Conservation (phyloP, 2,888 invertebrate genomes). For the Lissonota sp. region DNA sequence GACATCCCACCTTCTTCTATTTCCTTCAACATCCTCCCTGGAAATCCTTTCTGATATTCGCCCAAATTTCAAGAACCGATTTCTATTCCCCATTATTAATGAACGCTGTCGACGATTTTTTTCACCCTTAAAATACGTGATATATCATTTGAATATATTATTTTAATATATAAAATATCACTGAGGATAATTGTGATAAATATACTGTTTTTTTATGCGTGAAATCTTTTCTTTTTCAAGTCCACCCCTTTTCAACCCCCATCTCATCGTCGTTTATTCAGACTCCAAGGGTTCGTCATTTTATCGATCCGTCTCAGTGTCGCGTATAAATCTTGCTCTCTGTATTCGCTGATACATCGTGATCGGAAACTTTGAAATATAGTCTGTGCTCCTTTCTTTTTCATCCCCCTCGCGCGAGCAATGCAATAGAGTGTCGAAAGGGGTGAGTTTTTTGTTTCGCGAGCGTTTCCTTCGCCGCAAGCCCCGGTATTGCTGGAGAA, state of each 20-base stretch:
- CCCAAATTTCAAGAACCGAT: conserved; percentile 44
- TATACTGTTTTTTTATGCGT: too few relatives aligned
- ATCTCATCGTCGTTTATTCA: not conserved
- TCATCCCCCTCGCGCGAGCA: not conserved
- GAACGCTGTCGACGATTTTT: not conserved
- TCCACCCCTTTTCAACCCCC: too few relatives aligned
- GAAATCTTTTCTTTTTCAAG: too few relatives aligned
- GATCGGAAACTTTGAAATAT: conserved; percentile 9
- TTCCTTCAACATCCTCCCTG: conserved; percentile 10
- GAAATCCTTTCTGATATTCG: conserved; percentile 41
- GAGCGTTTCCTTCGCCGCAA: conserved; percentile 11
- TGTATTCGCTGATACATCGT: conserved; percentile 1
- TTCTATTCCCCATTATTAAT: conserved; percentile 4
- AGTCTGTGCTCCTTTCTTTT: conserved; percentile 5
- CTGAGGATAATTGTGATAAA: too few relatives aligned
- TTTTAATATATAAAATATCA: too few relatives aligned
- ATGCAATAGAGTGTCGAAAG: conserved; percentile 33
- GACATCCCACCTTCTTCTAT: conserved; percentile 19
- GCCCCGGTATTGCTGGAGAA: conserved; percentile 6
- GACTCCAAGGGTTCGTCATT: not conserved
- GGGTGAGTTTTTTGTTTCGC: conserved; percentile 15
- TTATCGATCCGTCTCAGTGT: not conserved
- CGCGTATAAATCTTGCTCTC: conserved; percentile 1
- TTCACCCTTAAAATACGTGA: not conserved
- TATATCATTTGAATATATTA: too few relatives aligned